Evolutionary conservation across 2,888 invertebrate genomes (phyloP), one percentile per base, ranked within the genome.

Genomic region (Hydriomena furcata): DNA sequence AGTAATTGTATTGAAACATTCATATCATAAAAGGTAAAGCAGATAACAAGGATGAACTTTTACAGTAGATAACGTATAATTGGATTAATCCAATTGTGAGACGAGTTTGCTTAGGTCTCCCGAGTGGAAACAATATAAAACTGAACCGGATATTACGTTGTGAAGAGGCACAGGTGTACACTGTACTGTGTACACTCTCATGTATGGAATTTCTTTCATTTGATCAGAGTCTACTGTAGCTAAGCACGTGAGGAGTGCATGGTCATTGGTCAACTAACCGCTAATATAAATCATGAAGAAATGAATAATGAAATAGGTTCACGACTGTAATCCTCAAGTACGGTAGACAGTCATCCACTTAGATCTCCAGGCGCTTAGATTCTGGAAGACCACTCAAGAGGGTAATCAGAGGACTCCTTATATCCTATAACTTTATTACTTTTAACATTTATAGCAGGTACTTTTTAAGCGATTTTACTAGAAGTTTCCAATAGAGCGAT

Each of bases 61-160:
- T 60, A 68, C 65, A 71, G 76, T 66, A 68, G 68, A 73, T 72
- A 66, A 59, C n/a, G 65, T 76, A 70, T 83, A 82, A 85, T 85
- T 83, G 79, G 82, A 84, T 86, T 83, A 84, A 80, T 79, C 76
- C 74, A 70, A 73, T 68, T 66, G 72, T 66, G 73, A 73, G 76
- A 71, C 66, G 73, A 76, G 85, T 85, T 84, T 85, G 77, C 83
- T 84, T 76, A 82, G 82, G 81, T 82, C 80, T 74, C 72, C 66
- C 69, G 68, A 71, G 80, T 76, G 76, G 77, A 76, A 81, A 82
- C 80, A 80, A 82, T 79, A 83, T 82, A 84, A 82, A 82, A 79
- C 78, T 76, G 73, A 80, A 76, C 76, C 87, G 88, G 88, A 87
- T 87, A 88, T 87, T 87, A 82, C 82, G 71, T 66, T 67, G 79